Evolutionary conservation across 2,113 vertebrate species (phyloP).

Genomic region (Carollia perspicillata): DNA sequence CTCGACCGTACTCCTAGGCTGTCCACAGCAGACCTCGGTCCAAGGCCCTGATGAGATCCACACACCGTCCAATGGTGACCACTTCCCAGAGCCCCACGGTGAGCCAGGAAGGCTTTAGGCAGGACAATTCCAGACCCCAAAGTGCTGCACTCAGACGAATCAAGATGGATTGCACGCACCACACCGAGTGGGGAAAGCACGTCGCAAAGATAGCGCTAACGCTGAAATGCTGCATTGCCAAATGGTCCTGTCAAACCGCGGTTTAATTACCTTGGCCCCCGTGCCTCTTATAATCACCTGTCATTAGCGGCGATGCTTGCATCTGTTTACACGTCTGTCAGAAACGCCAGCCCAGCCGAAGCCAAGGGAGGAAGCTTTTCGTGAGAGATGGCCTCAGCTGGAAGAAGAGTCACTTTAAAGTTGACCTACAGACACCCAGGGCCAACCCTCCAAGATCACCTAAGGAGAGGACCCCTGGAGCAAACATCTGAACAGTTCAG

Average conservation of each 20-base stretch:
- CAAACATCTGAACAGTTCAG: neutral
- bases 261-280: conserved; percentile 98
- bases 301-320: conserved; percentile 93
- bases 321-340: conserved; percentile 97
- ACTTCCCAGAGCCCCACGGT: neutral
- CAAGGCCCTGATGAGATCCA: neutral
- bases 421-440: neutral
- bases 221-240: conserved; percentile 90
- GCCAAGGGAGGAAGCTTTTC: conserved; percentile 76
- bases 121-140: conserved; percentile 70
- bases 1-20: neutral
- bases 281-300: conserved; percentile 97
- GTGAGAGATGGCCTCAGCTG: conserved; percentile 77
- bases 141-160: conserved; percentile 68
- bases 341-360: conserved; percentile 81
- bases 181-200: conserved; percentile 82
- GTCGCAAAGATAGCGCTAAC: conserved; percentile 88
- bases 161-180: conserved; percentile 84
- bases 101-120: conserved; percentile 27
- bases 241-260: conserved; percentile 94
- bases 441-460: neutral
- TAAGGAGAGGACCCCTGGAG: neutral
- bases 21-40: neutral
- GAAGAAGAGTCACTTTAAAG: conserved; percentile 61
- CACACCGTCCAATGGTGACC: neutral